Percentiles rank a stretch among this genome's conserved stretches.
Evolutionary conservation across 2,113 vertebrate genomes (phyloP).

Genomic region (Dunckerocampus dactyliophorus): DNA sequence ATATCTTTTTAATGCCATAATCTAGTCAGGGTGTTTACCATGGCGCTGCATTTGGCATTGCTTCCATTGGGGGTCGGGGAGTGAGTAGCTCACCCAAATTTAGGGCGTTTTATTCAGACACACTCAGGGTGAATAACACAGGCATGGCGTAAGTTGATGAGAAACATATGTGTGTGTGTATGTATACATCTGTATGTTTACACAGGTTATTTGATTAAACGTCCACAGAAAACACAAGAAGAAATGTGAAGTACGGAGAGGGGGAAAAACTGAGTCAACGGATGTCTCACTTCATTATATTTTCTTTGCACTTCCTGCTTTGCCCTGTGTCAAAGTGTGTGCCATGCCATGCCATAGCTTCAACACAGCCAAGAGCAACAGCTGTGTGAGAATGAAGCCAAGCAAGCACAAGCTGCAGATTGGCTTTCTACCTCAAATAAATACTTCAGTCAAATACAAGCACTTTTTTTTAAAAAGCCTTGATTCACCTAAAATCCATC

Average conservation of each 20-base stretch:
- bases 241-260: background rate
- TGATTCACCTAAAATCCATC: background rate
- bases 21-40: slow-evolving; percentile 31
- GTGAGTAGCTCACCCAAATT: slow-evolving; percentile 54
- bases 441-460: slow-evolving; percentile 39
- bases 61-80: slow-evolving; percentile 25
- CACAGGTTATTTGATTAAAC: slow-evolving; percentile 19
- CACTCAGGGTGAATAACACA: slow-evolving; percentile 53
- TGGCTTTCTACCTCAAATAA: slow-evolving; percentile 37
- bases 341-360: slow-evolving; percentile 13
- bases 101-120: slow-evolving; percentile 54
- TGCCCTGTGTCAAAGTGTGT: slow-evolving; percentile 26
- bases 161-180: slow-evolving; percentile 45
- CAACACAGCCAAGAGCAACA: slow-evolving; percentile 49
- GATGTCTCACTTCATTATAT: slow-evolving; percentile 10
- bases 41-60: slow-evolving; percentile 14
- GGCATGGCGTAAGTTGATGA: slow-evolving; percentile 48
- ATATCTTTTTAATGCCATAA: slow-evolving; percentile 48
- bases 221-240: background rate
- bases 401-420: slow-evolving; percentile 9
- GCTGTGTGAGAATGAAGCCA: slow-evolving; percentile 33
- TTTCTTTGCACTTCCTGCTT: slow-evolving; percentile 26
- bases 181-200: slow-evolving; percentile 15
- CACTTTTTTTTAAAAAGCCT: slow-evolving; percentile 15
- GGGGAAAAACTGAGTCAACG: background rate